Evolutionary conservation across 2,113 vertebrate genomes (phyloP), one percentile per base, ranked within the genome.

Genomic region (Talpa occidentalis): DNA sequence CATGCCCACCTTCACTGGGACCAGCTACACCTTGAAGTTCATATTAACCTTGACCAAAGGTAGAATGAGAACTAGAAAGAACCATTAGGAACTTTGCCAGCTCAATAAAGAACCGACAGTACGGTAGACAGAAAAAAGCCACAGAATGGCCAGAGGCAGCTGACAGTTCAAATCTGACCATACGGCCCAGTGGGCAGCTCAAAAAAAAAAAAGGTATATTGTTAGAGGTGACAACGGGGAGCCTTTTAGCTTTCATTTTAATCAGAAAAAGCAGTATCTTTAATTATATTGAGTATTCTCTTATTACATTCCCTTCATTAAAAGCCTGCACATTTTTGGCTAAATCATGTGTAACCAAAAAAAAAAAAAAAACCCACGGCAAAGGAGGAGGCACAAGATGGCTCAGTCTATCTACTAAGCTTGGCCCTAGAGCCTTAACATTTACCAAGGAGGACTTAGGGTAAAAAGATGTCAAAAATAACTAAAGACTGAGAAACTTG

Each of bases 251-350:
- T 84, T 95, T 69, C 8, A 7, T 69, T 84, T 94, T 59, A 72
- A 77, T 72, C 67, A 96, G 72, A 91, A 89, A 77, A 86, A 47
- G 73, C 40, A 85, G 0, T 37, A 28, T 64, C 12, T 93, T 89
- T 81, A 81, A 96, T 82, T 67, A 67, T 7, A 40, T 0, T 64
- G 47, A 80, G 21, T 26, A 76, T 54, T 78, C 24, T 37, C 14
- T 64, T 44, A 69, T 42, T 30, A 47, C 19, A 70, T 40, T 22
- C 49, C n/a, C 32, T 64, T 49, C 32, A 62, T 5, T 72, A 81
- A 77, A 89, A 86, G 62, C 37, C 6, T 35, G 28, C 1, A n/a
- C 40, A 54, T 59, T 88, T 93, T 85, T 74, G n/a, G 40, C 32
- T 92, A 84, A 56, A 69, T 67, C 15, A 40, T 17, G 26, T 72